A percentile compares a stretch with the other conserved stretches of the same genome.
These are phyloP conservation scores for Actias luna DNA, from an alignment of 2,888 invertebrate species.

Conservation along the genomic window DNA sequence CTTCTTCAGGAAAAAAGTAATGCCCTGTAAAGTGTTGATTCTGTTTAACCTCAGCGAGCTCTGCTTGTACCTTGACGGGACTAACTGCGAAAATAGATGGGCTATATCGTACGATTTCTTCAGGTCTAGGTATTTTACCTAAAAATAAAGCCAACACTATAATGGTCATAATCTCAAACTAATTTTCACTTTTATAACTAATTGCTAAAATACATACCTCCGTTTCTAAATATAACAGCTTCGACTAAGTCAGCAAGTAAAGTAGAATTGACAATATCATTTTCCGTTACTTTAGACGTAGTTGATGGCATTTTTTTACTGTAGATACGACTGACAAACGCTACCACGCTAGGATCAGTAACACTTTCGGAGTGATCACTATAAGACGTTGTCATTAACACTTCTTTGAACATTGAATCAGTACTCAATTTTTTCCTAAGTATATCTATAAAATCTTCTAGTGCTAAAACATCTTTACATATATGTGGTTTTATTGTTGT, in stretches of 20 bases:
- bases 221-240: slow-evolving; percentile 70
- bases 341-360: slow-evolving; percentile 59
- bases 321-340: slow-evolving; percentile 61
- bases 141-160: slow-evolving; percentile 26
- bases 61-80: slow-evolving; percentile 65
- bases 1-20: slow-evolving; percentile 73
- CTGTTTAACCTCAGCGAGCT: slow-evolving; percentile 52
- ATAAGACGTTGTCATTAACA: slow-evolving; percentile 43
- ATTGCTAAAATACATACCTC: slow-evolving; percentile 42
- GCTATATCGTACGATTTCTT: slow-evolving; percentile 33
- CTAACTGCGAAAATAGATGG: slow-evolving; percentile 39
- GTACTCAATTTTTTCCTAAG: slow-evolving; percentile 62
- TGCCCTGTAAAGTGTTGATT: slow-evolving; percentile 69
- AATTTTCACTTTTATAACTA: background rate
- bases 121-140: slow-evolving; percentile 47
- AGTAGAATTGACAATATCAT: slow-evolving; percentile 65
- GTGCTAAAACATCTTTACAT: slow-evolving; percentile 55
- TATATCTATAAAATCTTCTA: slow-evolving; percentile 65
- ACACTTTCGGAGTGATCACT: slow-evolving; percentile 37
- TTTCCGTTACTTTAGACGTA: slow-evolving; percentile 44
- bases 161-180: background rate
- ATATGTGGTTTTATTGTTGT: slow-evolving; percentile 34
- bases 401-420: slow-evolving; percentile 60
- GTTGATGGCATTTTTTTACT: slow-evolving; percentile 54
- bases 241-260: slow-evolving; percentile 70